phyloP scores from a whole-genome alignment of 2,113 vertebrate genomes.

The Zingel zingel region DNA sequence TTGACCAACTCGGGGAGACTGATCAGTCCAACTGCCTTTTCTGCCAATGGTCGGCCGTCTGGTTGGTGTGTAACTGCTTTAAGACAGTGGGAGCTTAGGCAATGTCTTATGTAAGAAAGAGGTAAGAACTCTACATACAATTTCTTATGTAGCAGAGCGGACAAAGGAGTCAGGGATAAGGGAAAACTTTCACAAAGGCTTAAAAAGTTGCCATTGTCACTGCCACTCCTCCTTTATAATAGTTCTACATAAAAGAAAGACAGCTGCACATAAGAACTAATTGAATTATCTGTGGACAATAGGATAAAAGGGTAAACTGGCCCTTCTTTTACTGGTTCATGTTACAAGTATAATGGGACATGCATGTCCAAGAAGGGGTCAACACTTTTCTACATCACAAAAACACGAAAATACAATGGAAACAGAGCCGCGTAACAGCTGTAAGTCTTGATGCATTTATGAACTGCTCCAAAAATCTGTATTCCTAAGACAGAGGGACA shows the following conservation, averaged over 20 bases:
- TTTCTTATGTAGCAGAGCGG: background rate
- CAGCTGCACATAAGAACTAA: background rate
- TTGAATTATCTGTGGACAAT: background rate
- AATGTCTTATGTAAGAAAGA: conserved; percentile 28
- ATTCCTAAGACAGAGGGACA: background rate
- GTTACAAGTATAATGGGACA: background rate
- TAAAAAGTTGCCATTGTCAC: background rate
- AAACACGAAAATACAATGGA: background rate
- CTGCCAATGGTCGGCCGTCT: no score
- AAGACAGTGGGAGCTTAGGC: background rate
- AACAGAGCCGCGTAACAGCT: background rate
- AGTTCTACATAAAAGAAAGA: background rate
- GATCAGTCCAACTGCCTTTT: no score
- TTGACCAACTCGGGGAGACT: no score
- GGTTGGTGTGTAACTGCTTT: no score
- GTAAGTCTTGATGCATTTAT: background rate
- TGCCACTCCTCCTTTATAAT: background rate
- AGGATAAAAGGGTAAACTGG: background rate
- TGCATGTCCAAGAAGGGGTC: background rate
- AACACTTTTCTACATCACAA: background rate
- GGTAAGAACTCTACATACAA: background rate
- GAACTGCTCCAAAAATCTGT: no score
- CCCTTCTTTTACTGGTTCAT: background rate
- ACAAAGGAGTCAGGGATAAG: background rate
- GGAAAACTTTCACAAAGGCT: background rate